Base-by-base conservation (phyloP, 64 coral and sea anemone genomes). In the Pocillopora verrucosa region DNA sequence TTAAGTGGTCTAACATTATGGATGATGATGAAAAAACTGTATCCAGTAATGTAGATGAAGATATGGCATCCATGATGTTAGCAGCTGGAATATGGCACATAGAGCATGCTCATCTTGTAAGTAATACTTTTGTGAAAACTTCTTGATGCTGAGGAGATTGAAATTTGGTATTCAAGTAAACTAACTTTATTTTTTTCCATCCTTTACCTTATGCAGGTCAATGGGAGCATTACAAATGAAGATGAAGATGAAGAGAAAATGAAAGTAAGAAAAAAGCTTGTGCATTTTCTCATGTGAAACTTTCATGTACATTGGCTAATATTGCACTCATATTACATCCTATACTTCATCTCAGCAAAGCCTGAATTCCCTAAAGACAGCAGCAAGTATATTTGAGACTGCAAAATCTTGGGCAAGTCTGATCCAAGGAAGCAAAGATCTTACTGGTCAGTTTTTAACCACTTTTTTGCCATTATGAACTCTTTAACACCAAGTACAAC, bases 1-100 rank as follows among this genome's bases (percentile, higher is more conserved):
- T 96, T 75, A 96, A 96, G 36, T 96, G 94, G 94, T 87, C 94
- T 5, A 90, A 93, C 24, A 68, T 96, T 20, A 86, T 96, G 61
- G 79, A 76, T 35, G 94, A 96, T 17, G 91, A 96, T 24, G 94
- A 96, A 38, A 96, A 96, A 76, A 89, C 81, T 22, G 36, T 76
- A 17, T 69, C 72, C 41, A 36, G 69, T 75, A 77, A 89, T 72
- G 72, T 88, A 83, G 94, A 96, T 51, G 68, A 83, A 90, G 94
- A 96, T 41, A 73, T 89, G 60, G 91, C 77, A 34, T 96, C 94
- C 22, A 61, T 96, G 74, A 78, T 96, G 34, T 83, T 90, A 68
- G 94, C 91, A 13, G 82, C 91, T 30, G 94, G 91, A 16, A 34
- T 96, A 65, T 96, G 94, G 94, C 94, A 96, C 72, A 72, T 96